Evolutionary conservation across 1,140 invertebrate genomes (phyloP).

Genomic region (Bicyclus anynana): DNA sequence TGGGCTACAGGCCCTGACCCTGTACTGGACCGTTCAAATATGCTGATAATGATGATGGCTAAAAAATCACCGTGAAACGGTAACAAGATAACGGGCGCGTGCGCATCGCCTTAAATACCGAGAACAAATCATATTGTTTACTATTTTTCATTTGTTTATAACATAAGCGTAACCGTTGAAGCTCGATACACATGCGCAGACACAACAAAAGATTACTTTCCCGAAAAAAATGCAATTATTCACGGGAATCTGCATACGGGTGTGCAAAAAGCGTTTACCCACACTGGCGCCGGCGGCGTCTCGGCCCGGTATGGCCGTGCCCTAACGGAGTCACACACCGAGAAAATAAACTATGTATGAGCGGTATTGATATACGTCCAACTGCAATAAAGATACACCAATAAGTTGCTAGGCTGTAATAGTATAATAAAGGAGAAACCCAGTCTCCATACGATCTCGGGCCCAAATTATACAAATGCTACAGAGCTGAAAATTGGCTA

Average conservation of each 20-base stretch:
- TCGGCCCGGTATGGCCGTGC: constrained; percentile 24
- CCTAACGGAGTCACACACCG: constrained; percentile 25
- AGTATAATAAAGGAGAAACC: too few relatives aligned
- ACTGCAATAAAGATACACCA: too few relatives aligned
- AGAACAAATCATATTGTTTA: constrained; percentile 4
- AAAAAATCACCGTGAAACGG: too few relatives aligned
- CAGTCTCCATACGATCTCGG: too few relatives aligned
- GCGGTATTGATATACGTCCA: neutral
- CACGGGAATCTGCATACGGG: constrained; percentile 13
- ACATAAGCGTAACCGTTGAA: constrained; percentile 10
- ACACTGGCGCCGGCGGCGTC: constrained; percentile 28
- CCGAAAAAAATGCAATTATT: constrained; percentile 17
- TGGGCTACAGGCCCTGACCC: too few relatives aligned
- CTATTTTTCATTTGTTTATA: constrained; percentile 5
- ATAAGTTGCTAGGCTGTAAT: too few relatives aligned
- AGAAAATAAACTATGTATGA: constrained; percentile 24
- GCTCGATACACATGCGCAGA: constrained; percentile 14
- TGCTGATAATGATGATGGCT: too few relatives aligned
- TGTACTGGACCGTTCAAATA: too few relatives aligned
- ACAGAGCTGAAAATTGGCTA: too few relatives aligned
- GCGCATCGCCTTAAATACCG: neutral
- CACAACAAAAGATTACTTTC: constrained; percentile 19
- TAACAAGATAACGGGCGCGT: too few relatives aligned
- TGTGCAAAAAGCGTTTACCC: constrained; percentile 19
- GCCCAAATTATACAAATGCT: too few relatives aligned